phyloP scores from a whole-genome alignment of 2,888 invertebrate species.

The Dicyrtomina minuta region DNA sequence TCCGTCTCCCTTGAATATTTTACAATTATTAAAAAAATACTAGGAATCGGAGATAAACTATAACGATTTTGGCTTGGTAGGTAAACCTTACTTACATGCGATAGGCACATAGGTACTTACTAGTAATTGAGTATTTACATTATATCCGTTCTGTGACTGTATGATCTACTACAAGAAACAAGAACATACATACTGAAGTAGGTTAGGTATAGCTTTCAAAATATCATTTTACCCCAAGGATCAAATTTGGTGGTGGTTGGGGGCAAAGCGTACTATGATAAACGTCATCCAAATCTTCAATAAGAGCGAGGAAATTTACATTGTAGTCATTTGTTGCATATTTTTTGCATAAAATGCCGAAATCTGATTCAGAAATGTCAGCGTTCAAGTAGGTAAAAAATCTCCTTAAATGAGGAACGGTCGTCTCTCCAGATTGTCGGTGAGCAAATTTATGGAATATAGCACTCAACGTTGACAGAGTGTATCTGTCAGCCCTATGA shows the following conservation, averaged over 20 bases:
- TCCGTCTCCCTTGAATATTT: conserved; percentile 4
- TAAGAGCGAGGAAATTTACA: conserved; percentile 74
- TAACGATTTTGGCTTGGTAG: too few species aligned
- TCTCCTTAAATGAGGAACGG: conserved; percentile 74
- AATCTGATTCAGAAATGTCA: conserved; percentile 70
- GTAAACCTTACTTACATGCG: too few species aligned
- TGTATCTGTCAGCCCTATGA: conserved; percentile 43
- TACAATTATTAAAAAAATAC: background rate
- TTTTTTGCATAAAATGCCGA: conserved; percentile 70
- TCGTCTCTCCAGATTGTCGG: conserved; percentile 65
- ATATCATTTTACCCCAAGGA: conserved; percentile 62
- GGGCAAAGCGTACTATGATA: conserved; percentile 57
- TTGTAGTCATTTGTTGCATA: conserved; percentile 76
- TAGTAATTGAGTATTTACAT: too few species aligned
- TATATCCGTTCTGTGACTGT: too few species aligned
- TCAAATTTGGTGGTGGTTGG: conserved; percentile 42
- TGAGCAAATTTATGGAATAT: conserved; percentile 52
- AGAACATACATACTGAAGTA: too few species aligned
- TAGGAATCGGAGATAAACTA: too few species aligned
- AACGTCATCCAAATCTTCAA: conserved; percentile 68
- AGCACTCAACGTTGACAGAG: conserved; percentile 45
- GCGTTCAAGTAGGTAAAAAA: conserved; percentile 72
- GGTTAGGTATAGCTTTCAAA: too few species aligned
- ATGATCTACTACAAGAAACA: too few species aligned
- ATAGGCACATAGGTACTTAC: too few species aligned